Base-by-base conservation (phyloP, 2,113 vertebrate genomes). In the Siphamia tubifer region DNA sequence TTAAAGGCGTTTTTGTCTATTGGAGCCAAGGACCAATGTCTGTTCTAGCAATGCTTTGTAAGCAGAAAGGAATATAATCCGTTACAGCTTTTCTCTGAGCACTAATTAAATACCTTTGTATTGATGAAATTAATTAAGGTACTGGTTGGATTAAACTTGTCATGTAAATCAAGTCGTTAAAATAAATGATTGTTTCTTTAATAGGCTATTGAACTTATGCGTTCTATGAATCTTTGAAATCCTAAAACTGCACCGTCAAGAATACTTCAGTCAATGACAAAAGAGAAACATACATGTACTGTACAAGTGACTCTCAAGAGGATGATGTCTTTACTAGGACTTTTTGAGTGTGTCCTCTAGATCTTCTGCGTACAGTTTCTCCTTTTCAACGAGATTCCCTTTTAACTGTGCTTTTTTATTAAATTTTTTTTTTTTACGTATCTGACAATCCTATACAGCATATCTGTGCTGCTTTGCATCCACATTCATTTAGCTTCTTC, bases 101-200 rank as follows among this genome's bases (percentile, higher is more conserved):
- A 16, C 51, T 32, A 70, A 56, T 67, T 68, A 70, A 54, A 23
- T 47, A 24, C 40, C 43, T 72, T 64, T 48, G 47, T 51, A 44
- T 70, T 68, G 54, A 75, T 54, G 20, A 31, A 42, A 70, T 82
- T 30, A 71, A 2, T 32, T 13, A 2, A 54, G 55, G 44, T 35
- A 40, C 32, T 38, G 48, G 45, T 49, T 32, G 60, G 24, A 63
- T 45, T 74, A 53, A 67, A 28, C 25, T 16, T 3, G 5, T 30
- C 19, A 11, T 34, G 43, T 64, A 15, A 40, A 58, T 65, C 39
- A n/a, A n/a, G n/a, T n/a, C n/a, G n/a, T n/a, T 45, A 35, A 6
- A 53, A 40, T 58, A 60, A 48, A 16, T 19, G 8, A 32, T 30
- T 21, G 31, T 39, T 21, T 43, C 61, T 55, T 68, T 56, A 23